phyloP scores from a whole-genome alignment of 2,113 vertebrate genomes.

The Bujurquina vittata region DNA sequence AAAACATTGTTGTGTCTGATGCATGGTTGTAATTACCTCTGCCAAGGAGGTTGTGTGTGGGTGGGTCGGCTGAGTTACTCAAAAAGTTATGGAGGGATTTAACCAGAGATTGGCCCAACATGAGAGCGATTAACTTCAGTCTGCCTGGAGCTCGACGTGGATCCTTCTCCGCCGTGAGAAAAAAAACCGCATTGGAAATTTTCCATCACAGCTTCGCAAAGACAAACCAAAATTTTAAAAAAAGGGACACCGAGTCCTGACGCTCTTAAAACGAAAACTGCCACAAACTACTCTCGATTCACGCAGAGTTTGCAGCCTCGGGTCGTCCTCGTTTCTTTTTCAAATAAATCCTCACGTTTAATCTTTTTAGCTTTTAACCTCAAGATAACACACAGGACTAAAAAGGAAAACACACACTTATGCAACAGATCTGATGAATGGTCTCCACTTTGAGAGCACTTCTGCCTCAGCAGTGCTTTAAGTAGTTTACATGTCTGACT shows the following conservation, averaged over 20 bases:
- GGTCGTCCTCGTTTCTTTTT: background rate
- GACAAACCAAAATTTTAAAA: no score
- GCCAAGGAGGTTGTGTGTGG: background rate
- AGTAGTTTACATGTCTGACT: background rate
- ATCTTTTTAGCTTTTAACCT: background rate
- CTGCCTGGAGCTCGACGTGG: background rate
- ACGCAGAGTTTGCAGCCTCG: background rate
- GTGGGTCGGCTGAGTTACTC: background rate
- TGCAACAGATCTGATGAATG: background rate
- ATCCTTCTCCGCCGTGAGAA: background rate
- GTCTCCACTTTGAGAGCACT: slow-evolving; percentile 5
- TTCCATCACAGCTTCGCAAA: background rate
- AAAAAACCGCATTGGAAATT: background rate
- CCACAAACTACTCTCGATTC: no score
- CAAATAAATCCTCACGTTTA: background rate
- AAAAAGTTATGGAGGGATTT: background rate
- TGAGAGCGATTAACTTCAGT: background rate
- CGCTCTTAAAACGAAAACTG: background rate
- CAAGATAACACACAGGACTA: background rate
- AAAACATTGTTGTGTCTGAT: background rate
- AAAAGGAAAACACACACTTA: background rate
- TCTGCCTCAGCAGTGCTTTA: background rate
- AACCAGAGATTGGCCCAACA: background rate
- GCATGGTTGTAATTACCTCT: background rate
- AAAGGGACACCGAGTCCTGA: no score